These are phyloP conservation scores for Prosopocoilus inquinatus DNA, from an alignment of 2,888 invertebrate genomes.

Conservation along the genomic window DNA sequence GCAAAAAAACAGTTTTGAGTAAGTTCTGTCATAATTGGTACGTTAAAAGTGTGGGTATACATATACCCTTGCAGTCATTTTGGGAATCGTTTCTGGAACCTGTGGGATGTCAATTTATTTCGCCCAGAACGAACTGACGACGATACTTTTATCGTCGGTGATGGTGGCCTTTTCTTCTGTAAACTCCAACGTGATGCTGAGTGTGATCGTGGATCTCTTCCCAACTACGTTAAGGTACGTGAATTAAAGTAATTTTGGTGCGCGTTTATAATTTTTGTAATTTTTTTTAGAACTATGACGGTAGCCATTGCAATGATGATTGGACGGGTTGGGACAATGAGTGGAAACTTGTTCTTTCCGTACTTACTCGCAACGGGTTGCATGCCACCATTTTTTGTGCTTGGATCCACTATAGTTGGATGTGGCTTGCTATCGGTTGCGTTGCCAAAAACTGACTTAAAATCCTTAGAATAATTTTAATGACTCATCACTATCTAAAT, in stretches of 20 bases:
- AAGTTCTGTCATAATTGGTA: conserved; percentile 29
- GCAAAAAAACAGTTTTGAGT: conserved; percentile 58
- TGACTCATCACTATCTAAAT: not conserved
- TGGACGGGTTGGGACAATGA: conserved; percentile 67
- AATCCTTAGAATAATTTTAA: conserved; percentile 31
- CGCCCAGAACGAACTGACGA: conserved; percentile 54
- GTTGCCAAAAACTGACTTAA: conserved; percentile 37
- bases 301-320: conserved; percentile 70
- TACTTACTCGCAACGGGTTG: conserved; percentile 67
- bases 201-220: conserved; percentile 64
- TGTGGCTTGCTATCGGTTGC: conserved; percentile 25
- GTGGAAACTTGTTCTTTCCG: conserved; percentile 71
- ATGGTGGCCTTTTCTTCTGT: conserved; percentile 58
- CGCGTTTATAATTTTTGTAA: conserved; percentile 1
- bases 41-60: not conserved
- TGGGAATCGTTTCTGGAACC: conserved; percentile 49
- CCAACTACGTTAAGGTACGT: conserved; percentile 64
- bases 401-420: conserved; percentile 58
- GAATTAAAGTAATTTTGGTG: not conserved
- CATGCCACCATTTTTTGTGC: conserved; percentile 68
- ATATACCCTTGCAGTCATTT: conserved; percentile 34
- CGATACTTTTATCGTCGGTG: conserved; percentile 57
- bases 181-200: conserved; percentile 59
- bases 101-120: conserved; percentile 58
- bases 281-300: conserved; percentile 64